These are phyloP conservation scores for Epistrophella euchroma DNA, from an alignment of 2,888 invertebrate species.

Conservation along the genomic window DNA sequence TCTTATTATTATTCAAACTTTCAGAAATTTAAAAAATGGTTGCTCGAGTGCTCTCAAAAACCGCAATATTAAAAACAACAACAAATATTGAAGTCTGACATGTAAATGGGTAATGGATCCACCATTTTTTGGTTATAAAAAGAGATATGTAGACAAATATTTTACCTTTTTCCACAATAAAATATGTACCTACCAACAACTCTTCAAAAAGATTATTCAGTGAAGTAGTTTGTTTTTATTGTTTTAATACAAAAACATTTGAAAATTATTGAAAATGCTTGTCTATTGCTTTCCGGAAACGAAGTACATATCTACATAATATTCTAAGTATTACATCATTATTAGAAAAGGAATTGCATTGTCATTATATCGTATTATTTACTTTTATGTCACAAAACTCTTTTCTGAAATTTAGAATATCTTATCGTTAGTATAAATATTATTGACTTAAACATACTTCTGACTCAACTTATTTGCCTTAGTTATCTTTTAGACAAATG, in stretches of 20 bases:
- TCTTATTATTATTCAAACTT: no score
- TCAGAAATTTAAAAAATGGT: no score
- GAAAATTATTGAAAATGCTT: not conserved
- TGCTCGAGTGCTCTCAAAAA: no score
- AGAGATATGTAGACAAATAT: not conserved
- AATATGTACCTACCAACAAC: not conserved
- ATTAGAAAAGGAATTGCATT: not conserved
- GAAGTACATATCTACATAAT: not conserved
- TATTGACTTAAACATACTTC: not conserved
- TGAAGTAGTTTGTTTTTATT: conserved; percentile 34
- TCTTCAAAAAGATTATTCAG: not conserved
- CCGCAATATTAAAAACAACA: no score
- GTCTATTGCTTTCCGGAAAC: not conserved
- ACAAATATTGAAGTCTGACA: no score
- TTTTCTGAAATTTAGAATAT: not conserved
- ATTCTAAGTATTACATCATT: not conserved
- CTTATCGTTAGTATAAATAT: not conserved
- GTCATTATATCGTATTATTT: not conserved
- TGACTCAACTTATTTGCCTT: not conserved
- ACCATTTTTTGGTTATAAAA: not conserved
- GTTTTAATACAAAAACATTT: not conserved
- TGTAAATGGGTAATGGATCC: not conserved
- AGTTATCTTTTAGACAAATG: no score
- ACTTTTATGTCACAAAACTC: not conserved
- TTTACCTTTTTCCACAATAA: not conserved